Percentiles rank a stretch among this genome's conserved stretches.
Conservation (phyloP, 2,888 invertebrate species). For the Melanargia galathea region DNA sequence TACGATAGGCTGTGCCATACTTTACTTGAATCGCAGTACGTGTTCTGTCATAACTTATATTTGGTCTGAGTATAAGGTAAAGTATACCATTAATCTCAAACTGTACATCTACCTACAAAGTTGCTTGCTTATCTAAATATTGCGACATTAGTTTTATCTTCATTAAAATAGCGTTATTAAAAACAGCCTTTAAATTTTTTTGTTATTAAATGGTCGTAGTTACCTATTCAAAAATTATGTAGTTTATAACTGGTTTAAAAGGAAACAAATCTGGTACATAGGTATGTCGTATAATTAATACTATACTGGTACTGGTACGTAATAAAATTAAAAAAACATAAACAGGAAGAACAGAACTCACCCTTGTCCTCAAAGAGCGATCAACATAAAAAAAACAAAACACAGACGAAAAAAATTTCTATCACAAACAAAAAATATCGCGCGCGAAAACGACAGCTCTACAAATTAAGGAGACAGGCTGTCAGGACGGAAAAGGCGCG, state of each 20-base stretch:
- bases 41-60: too few species aligned
- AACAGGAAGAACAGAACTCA: slow-evolving; percentile 28
- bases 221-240: too few species aligned
- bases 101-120: not conserved
- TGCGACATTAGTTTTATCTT: slow-evolving; percentile 5
- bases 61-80: not conserved
- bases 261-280: too few species aligned
- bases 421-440: slow-evolving; percentile 46
- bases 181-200: not conserved
- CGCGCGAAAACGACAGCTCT: slow-evolving; percentile 57
- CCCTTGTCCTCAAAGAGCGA: slow-evolving; percentile 25
- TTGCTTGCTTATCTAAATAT: not conserved
- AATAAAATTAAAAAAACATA: slow-evolving; percentile 8
- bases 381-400: slow-evolving; percentile 24
- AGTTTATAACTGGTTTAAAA: too few species aligned
- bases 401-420: slow-evolving; percentile 25
- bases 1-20: too few species aligned
- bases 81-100: not conserved
- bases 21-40: too few species aligned
- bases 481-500: slow-evolving; percentile 38
- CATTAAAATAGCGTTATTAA: not conserved
- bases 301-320: too few species aligned
- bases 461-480: slow-evolving; percentile 45
- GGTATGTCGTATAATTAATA: too few species aligned
- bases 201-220: too few species aligned